These are phyloP conservation scores for Scaptomyza hsui DNA, from an alignment of 1,140 invertebrate species.

Conservation along the genomic window DNA sequence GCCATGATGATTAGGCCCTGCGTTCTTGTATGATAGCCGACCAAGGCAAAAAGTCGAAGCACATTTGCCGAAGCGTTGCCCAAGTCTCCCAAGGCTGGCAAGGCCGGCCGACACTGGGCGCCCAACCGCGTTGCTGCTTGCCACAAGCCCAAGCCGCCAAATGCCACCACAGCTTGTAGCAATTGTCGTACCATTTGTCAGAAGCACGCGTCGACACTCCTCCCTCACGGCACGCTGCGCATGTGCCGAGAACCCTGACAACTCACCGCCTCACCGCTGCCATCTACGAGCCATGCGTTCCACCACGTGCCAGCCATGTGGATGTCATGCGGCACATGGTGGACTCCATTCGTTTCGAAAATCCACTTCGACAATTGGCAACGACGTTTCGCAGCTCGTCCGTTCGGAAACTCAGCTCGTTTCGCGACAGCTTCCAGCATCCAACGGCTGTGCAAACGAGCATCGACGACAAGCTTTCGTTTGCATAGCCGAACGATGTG, in stretches of 20 bases:
- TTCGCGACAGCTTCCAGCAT: constrained; percentile 47
- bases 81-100: constrained; percentile 9
- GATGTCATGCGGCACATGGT: constrained; percentile 69
- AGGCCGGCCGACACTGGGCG: constrained; percentile 33
- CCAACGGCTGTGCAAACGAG: constrained; percentile 55
- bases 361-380: constrained; percentile 82
- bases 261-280: constrained; percentile 25
- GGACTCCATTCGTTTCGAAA: constrained; percentile 71
- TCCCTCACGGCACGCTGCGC: constrained; percentile 71
- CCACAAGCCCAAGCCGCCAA: constrained; percentile 66
- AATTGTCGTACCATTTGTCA: constrained; percentile 84
- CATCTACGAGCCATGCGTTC: constrained; percentile 26
- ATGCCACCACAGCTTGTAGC: constrained; percentile 82
- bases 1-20: constrained; percentile 39
- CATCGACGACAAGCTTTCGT: constrained; percentile 4
- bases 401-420: constrained; percentile 40
- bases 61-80: background rate
- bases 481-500: background rate
- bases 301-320: constrained; percentile 72
- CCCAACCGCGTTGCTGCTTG: constrained; percentile 54
- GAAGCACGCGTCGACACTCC: constrained; percentile 72
- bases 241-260: constrained; percentile 49
- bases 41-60: background rate
- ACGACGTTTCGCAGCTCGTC: constrained; percentile 49
- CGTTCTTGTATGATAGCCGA: constrained; percentile 20